These are phyloP conservation scores for Eupithecia subfuscata DNA, from an alignment of 2,888 invertebrate genomes.

Conservation along the genomic window DNA sequence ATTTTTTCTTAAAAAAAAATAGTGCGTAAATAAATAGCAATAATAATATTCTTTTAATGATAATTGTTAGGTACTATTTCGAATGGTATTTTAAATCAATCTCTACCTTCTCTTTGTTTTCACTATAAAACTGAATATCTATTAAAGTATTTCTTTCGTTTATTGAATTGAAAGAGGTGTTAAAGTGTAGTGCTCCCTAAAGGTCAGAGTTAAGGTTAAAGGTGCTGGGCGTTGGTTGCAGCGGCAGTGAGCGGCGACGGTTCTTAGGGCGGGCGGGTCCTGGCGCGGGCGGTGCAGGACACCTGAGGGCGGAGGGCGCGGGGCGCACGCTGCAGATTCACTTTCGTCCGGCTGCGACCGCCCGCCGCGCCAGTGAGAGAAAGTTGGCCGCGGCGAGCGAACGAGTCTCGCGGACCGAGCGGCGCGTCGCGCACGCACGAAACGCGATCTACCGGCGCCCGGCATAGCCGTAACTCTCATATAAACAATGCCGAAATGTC, in stretches of 20 bases:
- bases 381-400: slow-evolving; percentile 83
- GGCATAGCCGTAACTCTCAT: slow-evolving; percentile 54
- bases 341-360: slow-evolving; percentile 81
- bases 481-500: slow-evolving; percentile 67
- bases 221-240: slow-evolving; percentile 74
- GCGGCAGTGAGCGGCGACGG: slow-evolving; percentile 58
- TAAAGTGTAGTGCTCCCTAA: slow-evolving; percentile 77
- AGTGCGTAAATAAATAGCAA: background rate
- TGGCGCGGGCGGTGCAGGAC: slow-evolving; percentile 69
- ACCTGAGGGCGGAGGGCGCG: slow-evolving; percentile 63
- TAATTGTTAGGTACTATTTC: background rate
- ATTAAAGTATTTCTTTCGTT: slow-evolving; percentile 13
- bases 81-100: background rate
- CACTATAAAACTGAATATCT: background rate
- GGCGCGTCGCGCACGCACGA: slow-evolving; percentile 74
- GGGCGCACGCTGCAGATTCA: slow-evolving; percentile 80
- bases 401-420: slow-evolving; percentile 80
- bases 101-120: background rate
- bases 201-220: slow-evolving; percentile 83
- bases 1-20: background rate
- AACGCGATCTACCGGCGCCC: slow-evolving; percentile 63
- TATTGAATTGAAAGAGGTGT: slow-evolving; percentile 43
- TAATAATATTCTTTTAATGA: background rate
- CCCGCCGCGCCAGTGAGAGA: slow-evolving; percentile 83
- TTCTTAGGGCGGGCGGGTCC: slow-evolving; percentile 60